Percentiles rank a stretch among this genome's conserved stretches.
Conservation (phyloP, 2,888 invertebrate genomes). For the Orthonevra nobilis region DNA sequence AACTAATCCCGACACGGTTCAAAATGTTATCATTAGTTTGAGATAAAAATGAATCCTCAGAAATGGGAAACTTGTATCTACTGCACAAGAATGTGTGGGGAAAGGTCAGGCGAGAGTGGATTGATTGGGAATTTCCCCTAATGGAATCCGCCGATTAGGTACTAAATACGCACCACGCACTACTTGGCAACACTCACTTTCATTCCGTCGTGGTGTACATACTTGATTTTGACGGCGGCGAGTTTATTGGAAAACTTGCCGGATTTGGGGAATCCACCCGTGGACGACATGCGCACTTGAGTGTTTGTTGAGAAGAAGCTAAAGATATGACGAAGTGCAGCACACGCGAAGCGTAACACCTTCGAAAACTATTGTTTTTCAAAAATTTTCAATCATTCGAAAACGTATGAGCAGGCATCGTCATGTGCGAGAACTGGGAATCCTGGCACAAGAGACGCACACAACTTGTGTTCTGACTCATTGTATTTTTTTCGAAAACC, state of each 20-base stretch:
- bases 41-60: conserved; percentile 45
- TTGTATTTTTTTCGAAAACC: neutral
- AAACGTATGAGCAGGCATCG: no score
- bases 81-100: neutral
- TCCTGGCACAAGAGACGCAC: no score
- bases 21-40: conserved; percentile 60
- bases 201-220: neutral
- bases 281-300: no score
- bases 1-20: conserved; percentile 53
- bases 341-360: neutral
- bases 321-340: no score
- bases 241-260: neutral
- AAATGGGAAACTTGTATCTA: conserved; percentile 33
- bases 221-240: neutral
- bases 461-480: conserved; percentile 24
- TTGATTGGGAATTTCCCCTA: conserved; percentile 41
- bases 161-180: neutral
- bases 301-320: no score
- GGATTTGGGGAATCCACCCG: no score
- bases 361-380: conserved; percentile 3
- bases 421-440: neutral
- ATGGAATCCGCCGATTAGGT: conserved; percentile 30
- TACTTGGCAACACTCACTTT: conserved; percentile 37
- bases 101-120: conserved; percentile 50
- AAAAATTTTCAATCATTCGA: conserved; percentile 5